Base-by-base conservation (phyloP, 2,797 vertebrate species). In the Premnoplex brunnescens region DNA sequence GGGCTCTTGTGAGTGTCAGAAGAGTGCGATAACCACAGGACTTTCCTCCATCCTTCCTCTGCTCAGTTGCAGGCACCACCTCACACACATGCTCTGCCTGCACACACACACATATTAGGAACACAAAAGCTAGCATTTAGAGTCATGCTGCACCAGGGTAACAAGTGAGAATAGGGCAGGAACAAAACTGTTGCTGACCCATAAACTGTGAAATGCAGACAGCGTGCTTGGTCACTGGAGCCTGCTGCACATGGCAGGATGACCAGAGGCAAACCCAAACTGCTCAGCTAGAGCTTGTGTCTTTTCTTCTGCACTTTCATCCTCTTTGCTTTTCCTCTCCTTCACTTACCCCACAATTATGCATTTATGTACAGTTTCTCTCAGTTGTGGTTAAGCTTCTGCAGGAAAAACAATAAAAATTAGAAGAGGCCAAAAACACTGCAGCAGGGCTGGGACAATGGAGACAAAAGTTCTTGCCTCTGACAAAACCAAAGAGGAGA, bases 41-140 rank as follows among this genome's bases (percentile, higher is more conserved):
- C 12, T 34, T 52, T 24, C 28, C 7, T 59, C 24, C 1, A 0
- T 37, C 26, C 36, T 85, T 41, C 49, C 32, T 41, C 74, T 14
- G 22, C 41, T 69, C 56, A 18, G 14, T 9, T n/a, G 19, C 48
- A 44, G 48, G 39, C 64, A 71, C 15, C n/a, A 17, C 22, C 22
- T 72, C 44, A 17, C 12, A 3, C 10, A 8, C 7, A 23, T 3
- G 0, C 17, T 17, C 28, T 67, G 34, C 32, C 37, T 56, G 20
- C 67, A 10, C 12, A 12, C 22, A 15, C 26, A 2, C 24, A 23
- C 2, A 1, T 6, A 5, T 5, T 2, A 30, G 16, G 7, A 49
- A 20, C 11, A 51, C 26, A 56, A 86, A 82, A 73, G 12, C 10
- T 6, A 32, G 21, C 32, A 12, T 8, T 54, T 48, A 26, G 8